Evolutionary conservation across 2,888 invertebrate species (phyloP).

Genomic region (Melanophora roralis): DNA sequence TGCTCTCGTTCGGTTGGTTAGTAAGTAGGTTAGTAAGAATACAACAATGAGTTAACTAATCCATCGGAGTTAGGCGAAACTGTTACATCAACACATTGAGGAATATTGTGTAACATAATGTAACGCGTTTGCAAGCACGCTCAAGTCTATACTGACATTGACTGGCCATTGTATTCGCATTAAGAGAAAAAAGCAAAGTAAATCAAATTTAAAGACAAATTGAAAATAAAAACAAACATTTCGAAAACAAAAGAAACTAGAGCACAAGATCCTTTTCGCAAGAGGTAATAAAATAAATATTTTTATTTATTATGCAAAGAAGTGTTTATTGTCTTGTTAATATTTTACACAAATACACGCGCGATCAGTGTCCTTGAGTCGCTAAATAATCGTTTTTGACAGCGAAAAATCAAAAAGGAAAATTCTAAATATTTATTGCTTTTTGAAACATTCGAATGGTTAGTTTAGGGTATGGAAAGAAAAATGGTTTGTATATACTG

Average conservation of each 20-base stretch:
- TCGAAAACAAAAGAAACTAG: slow-evolving; percentile 54
- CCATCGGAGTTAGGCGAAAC: slow-evolving; percentile 14
- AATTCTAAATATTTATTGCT: background rate
- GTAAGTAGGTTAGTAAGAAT: background rate
- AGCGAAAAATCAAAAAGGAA: slow-evolving; percentile 6
- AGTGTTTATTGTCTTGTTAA: slow-evolving; percentile 8
- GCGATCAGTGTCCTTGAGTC: slow-evolving; percentile 24
- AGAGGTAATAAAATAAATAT: slow-evolving; percentile 39
- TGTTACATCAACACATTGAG: slow-evolving; percentile 14
- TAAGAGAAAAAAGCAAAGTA: background rate
- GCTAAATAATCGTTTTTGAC: slow-evolving; percentile 2
- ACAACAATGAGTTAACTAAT: slow-evolving; percentile 26
- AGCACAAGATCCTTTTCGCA: slow-evolving; percentile 34
- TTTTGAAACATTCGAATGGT: background rate
- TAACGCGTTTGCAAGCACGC: slow-evolving; percentile 1
- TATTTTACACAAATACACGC: background rate
- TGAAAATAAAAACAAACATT: background rate
- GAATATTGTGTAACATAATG: slow-evolving; percentile 59
- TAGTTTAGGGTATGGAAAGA: background rate
- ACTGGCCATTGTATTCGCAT: background rate
- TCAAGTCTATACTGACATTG: background rate
- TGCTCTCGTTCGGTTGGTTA: background rate
- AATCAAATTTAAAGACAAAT: background rate
- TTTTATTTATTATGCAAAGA: slow-evolving; percentile 38
- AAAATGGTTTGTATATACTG: no score